Percentiles rank a stretch among this genome's conserved stretches.
Conservation (phyloP, 2,797 vertebrate genomes). For the Phrynocephalus forsythii region DNA sequence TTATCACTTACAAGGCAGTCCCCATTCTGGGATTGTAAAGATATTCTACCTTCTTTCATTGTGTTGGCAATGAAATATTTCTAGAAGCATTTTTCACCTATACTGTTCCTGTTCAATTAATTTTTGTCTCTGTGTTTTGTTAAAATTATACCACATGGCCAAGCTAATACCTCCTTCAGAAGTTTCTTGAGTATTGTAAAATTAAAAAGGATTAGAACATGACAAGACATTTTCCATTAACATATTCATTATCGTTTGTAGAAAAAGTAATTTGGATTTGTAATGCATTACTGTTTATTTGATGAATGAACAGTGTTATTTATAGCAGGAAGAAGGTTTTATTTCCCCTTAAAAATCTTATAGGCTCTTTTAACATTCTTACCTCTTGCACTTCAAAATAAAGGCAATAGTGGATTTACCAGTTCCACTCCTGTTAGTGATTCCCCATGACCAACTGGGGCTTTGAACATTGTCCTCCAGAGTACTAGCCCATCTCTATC, state of each 20-base stretch:
- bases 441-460: no score
- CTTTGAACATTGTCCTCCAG: no score
- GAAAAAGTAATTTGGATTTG: slow-evolving; percentile 60
- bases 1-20: not conserved
- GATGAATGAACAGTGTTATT: slow-evolving; percentile 47
- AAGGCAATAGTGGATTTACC: not conserved
- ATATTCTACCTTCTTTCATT: slow-evolving; percentile 43
- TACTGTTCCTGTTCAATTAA: slow-evolving; percentile 59
- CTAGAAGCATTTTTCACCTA: slow-evolving; percentile 54
- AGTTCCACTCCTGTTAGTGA: no score
- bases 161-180: slow-evolving; percentile 45
- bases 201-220: slow-evolving; percentile 60
- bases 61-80: slow-evolving; percentile 35
- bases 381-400: slow-evolving; percentile 13
- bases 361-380: slow-evolving; percentile 5
- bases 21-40: slow-evolving; percentile 7
- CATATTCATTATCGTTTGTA: slow-evolving; percentile 59
- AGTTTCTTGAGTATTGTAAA: slow-evolving; percentile 48
- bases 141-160: slow-evolving; percentile 46
- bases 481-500: no score
- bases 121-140: slow-evolving; percentile 48
- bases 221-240: slow-evolving; percentile 59
- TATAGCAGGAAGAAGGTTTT: slow-evolving; percentile 15
- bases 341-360: not conserved
- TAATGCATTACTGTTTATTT: slow-evolving; percentile 53